These are phyloP conservation scores for Agrypnia vestita DNA, from an alignment of 1,140 invertebrate genomes.

Conservation along the genomic window DNA sequence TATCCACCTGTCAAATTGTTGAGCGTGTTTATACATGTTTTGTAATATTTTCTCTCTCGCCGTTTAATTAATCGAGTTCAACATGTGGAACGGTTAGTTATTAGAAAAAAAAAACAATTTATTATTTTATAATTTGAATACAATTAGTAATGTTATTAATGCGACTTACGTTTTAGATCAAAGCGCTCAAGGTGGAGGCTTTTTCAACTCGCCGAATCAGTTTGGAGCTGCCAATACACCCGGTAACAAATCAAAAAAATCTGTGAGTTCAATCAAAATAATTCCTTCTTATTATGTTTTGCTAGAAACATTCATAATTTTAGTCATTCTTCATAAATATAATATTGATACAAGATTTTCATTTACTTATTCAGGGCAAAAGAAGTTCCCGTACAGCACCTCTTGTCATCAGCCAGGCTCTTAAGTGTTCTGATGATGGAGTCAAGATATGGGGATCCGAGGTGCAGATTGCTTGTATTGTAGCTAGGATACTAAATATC, in stretches of 20 bases:
- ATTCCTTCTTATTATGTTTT: constrained; percentile 2
- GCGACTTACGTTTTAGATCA: constrained; percentile 65
- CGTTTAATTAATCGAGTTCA: constrained; percentile 33
- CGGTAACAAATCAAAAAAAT: constrained; percentile 67
- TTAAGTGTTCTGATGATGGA: constrained; percentile 73
- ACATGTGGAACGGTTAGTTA: constrained; percentile 65
- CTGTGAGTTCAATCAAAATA: constrained; percentile 61
- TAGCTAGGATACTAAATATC: constrained; percentile 75
- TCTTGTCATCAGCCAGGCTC: constrained; percentile 75
- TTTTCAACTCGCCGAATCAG: constrained; percentile 69
- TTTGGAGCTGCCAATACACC: constrained; percentile 70
- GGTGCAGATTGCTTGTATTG: constrained; percentile 73
- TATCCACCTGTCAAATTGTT: constrained; percentile 27
- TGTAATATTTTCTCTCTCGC: background rate
- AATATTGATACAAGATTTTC: constrained; percentile 10
- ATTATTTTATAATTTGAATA: too few species aligned
- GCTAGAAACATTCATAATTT: background rate
- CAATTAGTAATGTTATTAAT: background rate
- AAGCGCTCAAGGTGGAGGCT: constrained; percentile 68
- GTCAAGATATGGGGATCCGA: constrained; percentile 74
- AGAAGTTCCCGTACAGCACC: constrained; percentile 72
- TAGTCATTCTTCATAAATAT: background rate
- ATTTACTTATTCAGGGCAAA: constrained; percentile 64
- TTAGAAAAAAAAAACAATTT: constrained; percentile 9
- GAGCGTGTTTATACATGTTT: constrained; percentile 8